Percentiles rank a stretch among this genome's conserved stretches.
Evolutionary conservation across 1,140 invertebrate species (phyloP).

Genomic region (Trichogramma pretiosum): DNA sequence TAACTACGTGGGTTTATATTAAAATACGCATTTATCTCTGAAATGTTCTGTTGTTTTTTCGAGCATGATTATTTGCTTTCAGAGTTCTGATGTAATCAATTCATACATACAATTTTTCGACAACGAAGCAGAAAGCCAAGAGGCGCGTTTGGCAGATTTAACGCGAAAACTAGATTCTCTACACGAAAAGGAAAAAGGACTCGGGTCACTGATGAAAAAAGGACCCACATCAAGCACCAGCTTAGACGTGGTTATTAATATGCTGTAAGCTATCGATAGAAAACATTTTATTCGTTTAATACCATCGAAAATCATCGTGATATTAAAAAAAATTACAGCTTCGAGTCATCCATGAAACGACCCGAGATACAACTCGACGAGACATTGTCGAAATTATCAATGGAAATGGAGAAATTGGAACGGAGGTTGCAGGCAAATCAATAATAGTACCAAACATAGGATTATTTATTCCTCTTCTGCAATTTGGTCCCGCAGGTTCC

Average conservation of each 20-base stretch:
- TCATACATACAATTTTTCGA: conserved; percentile 1
- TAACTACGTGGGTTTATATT: conserved; percentile 9
- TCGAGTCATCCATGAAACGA: conserved; percentile 8
- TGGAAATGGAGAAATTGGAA: conserved; percentile 8
- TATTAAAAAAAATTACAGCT: background rate
- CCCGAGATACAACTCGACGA: conserved; percentile 9
- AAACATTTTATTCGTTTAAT: background rate
- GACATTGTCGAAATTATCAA: background rate
- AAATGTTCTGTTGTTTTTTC: background rate
- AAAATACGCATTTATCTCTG: background rate
- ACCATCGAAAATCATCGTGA: background rate
- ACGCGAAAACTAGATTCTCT: background rate
- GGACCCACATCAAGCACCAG: background rate
- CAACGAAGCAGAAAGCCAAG: background rate
- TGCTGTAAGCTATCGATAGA: conserved; percentile 3
- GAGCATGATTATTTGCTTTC: conserved; percentile 1
- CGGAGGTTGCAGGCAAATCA: background rate
- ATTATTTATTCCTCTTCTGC: too few relatives aligned
- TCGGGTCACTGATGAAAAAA: background rate
- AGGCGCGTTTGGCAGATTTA: background rate
- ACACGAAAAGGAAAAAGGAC: background rate
- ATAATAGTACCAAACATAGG: too few relatives aligned
- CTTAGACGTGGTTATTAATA: conserved; percentile 5
- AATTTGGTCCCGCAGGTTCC: too few relatives aligned
- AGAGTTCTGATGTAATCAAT: background rate